Evolutionary conservation across 1,140 invertebrate genomes (phyloP), one percentile per base, ranked within the genome.

Genomic region (Caenorhabditis tropicalis): DNA sequence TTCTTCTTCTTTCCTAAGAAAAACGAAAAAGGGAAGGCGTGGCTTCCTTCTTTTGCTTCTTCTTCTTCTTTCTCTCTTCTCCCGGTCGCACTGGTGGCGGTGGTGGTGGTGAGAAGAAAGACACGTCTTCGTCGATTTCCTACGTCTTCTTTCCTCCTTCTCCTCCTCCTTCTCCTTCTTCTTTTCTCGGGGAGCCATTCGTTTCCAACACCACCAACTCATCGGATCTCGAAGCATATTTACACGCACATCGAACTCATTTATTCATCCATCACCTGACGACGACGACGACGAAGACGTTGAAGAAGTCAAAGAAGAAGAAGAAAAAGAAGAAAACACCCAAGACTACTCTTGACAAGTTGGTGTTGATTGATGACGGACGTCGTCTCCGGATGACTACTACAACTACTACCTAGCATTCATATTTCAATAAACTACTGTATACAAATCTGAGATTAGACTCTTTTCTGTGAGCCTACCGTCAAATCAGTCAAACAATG

Each of bases 61-160:
- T 74, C 65, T 74, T 74, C 65, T 74, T 74, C 65, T 74, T 74
- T 36, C 36, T 74, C 31, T 36, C 58, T n/a, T 65, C 58, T 65
- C 36, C 36, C 33, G 53, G 21, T 56, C 21, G 53, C 53, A 56
- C 53, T 56, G 53, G 53, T 74, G 65, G 65, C 36, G 65, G 65
- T 74, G 58, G 58, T 65, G 65, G 65, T 74, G 65, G 65, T 74
- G 65, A 74, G 65, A 74, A 74, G 65, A 74, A 74, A 74, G 65
- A 43, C 65, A 74, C 65, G 65, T 74, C 65, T n/a, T 74, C 65
- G 16, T 46, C 65, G 36, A 43, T n/a, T 33, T 36, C 19, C 27
- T 51, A 46, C 74, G n/a, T 48, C 49, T 12, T 81, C 79, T 81
- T 81, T 48, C 51, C 51, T 15, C 27, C 36, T n/a, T 36, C n/a